These are phyloP conservation scores for Mesocentrotus franciscanus DNA, from an alignment of 53 echinoderm and acorn worm species.

Conservation along the genomic window DNA sequence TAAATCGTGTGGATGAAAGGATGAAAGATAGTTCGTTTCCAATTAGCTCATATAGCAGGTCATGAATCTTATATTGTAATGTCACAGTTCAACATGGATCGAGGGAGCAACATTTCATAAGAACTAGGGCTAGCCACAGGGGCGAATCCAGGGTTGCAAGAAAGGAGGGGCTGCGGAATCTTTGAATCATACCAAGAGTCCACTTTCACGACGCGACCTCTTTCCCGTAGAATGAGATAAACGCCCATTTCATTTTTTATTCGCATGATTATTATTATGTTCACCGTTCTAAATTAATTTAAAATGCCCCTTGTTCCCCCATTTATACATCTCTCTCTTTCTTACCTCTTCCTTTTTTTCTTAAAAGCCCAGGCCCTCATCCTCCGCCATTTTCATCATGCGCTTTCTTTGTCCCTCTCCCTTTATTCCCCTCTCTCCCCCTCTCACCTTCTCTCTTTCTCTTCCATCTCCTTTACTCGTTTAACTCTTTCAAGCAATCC, in stretches of 20 bases:
- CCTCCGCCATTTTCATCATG: too few relatives aligned
- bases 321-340: too few relatives aligned
- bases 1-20: slow-evolving; percentile 15
- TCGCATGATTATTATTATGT: too few relatives aligned
- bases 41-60: slow-evolving; percentile 46
- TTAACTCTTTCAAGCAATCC: slow-evolving; percentile 18
- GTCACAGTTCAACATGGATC: neutral
- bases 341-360: too few relatives aligned
- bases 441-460: neutral
- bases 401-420: too few relatives aligned
- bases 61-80: neutral
- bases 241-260: too few relatives aligned
- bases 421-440: neutral
- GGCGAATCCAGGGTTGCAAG: neutral
- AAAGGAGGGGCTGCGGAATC: neutral
- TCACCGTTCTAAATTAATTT: too few relatives aligned
- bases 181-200: neutral
- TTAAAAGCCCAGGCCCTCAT: too few relatives aligned
- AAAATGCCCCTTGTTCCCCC: too few relatives aligned
- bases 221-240: too few relatives aligned
- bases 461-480: neutral
- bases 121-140: neutral
- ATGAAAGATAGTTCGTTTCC: neutral
- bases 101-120: neutral
- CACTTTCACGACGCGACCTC: neutral